These are phyloP conservation scores for Myiotriccus ornatus DNA, from an alignment of 2,797 vertebrate genomes.

Conservation along the genomic window DNA sequence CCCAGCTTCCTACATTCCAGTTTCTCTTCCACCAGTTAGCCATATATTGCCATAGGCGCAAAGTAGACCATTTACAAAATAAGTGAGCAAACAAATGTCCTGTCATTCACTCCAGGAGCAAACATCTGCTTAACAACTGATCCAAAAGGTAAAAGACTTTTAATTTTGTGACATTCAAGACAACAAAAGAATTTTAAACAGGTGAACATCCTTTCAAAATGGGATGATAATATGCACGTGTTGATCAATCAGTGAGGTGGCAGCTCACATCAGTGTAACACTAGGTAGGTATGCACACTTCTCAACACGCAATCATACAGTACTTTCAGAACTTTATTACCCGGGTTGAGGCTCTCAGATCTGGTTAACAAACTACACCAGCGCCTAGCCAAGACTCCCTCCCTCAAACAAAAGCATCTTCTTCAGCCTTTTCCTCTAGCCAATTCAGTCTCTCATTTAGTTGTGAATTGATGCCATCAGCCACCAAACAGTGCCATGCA, in stretches of 20 bases:
- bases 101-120: neutral
- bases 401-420: neutral
- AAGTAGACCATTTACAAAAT: neutral
- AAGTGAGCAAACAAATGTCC: neutral
- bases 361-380: neutral
- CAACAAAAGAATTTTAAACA: neutral
- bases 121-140: neutral
- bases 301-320: neutral
- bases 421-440: neutral
- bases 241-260: neutral
- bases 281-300: neutral
- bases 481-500: fast-evolving
- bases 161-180: neutral
- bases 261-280: neutral
- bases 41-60: neutral
- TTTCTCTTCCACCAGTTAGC: neutral
- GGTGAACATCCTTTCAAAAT: neutral
- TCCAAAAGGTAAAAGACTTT: neutral
- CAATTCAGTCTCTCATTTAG: fast-evolving
- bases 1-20: neutral
- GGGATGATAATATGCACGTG: fast-evolving
- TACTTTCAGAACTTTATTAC: neutral
- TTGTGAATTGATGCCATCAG: neutral
- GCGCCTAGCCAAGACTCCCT: neutral
- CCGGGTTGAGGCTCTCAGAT: neutral